Base-by-base conservation (phyloP, 92 coral and sea anemone genomes). In the Parazoanthus atlanticus region DNA sequence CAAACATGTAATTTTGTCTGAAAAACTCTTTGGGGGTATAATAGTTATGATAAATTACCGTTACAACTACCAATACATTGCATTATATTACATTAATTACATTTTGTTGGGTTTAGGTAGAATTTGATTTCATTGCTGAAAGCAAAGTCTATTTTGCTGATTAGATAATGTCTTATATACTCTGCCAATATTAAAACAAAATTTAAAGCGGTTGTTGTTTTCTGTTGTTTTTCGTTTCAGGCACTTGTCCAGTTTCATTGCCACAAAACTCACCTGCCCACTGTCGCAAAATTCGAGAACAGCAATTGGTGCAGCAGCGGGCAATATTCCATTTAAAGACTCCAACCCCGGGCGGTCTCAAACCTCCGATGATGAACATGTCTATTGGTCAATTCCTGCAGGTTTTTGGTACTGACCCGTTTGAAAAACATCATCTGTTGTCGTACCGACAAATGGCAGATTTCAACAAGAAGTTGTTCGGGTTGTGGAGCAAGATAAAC, bases 201-300 rank as follows among this genome's bases (percentile, higher is more conserved):
- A 64, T 64, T 26, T 11, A 26, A 23, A 66, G 3, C 29, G 16
- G 10, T 23, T 23, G 9, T 23, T 8, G n/a, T 66, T 66, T 26
- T 21, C 5, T 6, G 17, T 5, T 6, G 4, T 28, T 70, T 70
- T 13, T 70, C 28, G 8, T 70, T 70, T 26, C 75, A 70, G 82
- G 12, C 33, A 46, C 31, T 16, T 76, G 80, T 23, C 80, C 80
- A 34, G 80, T 76, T 76, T 76, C 80, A 6, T 76, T 76, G 56
- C 80, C 80, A 21, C 80, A 25, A 38, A 36, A 76, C 13, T 40
- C 80, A 25, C 17, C 80, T 1, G 16, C 30, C 25, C 25, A 23
- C 8, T 76, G 80, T 76, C 80, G 80, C 3, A 36, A 17, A 47
- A 76, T 76, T n/a, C 19, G 80, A 76, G 80, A 76, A 38, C 29